Evolutionary conservation across 2,113 vertebrate genomes (phyloP), one percentile per base, ranked within the genome.

Genomic region (Psittacus erithacus): DNA sequence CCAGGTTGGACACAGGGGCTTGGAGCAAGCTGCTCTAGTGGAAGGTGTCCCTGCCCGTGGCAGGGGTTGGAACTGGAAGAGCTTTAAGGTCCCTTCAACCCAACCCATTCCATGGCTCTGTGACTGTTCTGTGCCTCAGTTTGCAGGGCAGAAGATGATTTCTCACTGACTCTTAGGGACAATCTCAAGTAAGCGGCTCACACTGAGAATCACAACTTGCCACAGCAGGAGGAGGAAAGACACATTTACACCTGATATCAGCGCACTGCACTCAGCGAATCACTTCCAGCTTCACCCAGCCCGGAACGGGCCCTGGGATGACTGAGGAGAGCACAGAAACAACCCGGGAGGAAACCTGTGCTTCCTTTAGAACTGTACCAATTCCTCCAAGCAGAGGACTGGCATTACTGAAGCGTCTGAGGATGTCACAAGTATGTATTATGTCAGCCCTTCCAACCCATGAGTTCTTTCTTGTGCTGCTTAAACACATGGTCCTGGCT

Each of bases 251-350:
- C 6, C 53, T 8, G 59, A 6, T 11, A 5, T 4, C 52, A 18
- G 44, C 22, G 4, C 14, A 1, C 49, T 8, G 28, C 11, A 0
- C 43, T 39, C 29, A 0, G 20, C 3, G 44, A 82, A 23, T 4
- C 5, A 17, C 55, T 39, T 5, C 0, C 5, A 69, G 57, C 65
- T 59, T 68, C 47, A 10, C 31, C 29, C 59, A 11, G 63, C 12
- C n/a, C 0, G 0, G 10, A 53, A n/a, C 17, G 7, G 7, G 10
- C 17, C 68, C 41, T 2, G 27, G 20, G 60, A 52, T 49, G 3
- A 7, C 75, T 0, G 23, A 70, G 29, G 49, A 44, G 49, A 57
- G 64, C 53, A 29, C 8, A 8, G 73, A 63, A 69, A n/a, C 49
- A 41, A 7, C 28, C 0, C 19, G 49, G 52, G 33, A 50, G 74